Percentiles rank a stretch among this genome's conserved stretches.
Evolutionary conservation across 2,797 vertebrate species (phyloP).

Genomic region (Lithobates pipiens): DNA sequence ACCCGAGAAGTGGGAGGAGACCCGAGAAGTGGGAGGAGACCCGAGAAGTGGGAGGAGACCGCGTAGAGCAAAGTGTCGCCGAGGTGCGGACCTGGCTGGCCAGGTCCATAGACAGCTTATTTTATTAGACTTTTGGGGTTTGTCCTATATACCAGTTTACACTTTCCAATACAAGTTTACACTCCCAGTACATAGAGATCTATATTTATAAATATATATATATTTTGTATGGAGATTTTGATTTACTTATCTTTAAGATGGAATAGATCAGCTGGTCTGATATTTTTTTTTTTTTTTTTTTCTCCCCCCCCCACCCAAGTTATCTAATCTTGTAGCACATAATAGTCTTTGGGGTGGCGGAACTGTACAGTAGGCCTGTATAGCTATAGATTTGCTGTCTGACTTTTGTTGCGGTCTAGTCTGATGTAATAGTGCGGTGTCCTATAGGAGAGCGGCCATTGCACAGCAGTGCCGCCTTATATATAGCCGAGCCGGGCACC

Average conservation of each 20-base stretch:
- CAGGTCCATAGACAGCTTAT: constrained; percentile 14
- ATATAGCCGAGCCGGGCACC: background rate
- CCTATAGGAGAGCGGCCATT: background rate
- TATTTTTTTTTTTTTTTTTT: constrained; percentile 1
- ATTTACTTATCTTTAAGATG: constrained; percentile 25
- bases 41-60: background rate
- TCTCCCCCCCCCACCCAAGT: background rate
- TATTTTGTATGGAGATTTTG: constrained; percentile 60
- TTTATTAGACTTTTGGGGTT: background rate
- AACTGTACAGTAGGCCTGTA: constrained; percentile 18
- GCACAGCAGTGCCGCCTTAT: background rate
- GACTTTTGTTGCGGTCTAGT: constrained; percentile 12
- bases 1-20: no score
- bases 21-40: no score
- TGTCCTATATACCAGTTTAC: constrained; percentile 41
- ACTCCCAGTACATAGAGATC: constrained; percentile 54
- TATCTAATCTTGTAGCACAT: constrained; percentile 33
- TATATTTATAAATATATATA: constrained; percentile 58
- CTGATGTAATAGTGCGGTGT: background rate
- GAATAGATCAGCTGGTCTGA: constrained; percentile 59
- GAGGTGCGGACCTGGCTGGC: constrained; percentile 36
- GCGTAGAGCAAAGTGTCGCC: constrained; percentile 1
- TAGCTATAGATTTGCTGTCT: constrained; percentile 19
- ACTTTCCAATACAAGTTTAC: constrained; percentile 54
- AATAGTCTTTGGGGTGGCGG: constrained; percentile 43